Base-by-base conservation (phyloP, 2,797 vertebrate genomes). In the Scarus forsteni region DNA sequence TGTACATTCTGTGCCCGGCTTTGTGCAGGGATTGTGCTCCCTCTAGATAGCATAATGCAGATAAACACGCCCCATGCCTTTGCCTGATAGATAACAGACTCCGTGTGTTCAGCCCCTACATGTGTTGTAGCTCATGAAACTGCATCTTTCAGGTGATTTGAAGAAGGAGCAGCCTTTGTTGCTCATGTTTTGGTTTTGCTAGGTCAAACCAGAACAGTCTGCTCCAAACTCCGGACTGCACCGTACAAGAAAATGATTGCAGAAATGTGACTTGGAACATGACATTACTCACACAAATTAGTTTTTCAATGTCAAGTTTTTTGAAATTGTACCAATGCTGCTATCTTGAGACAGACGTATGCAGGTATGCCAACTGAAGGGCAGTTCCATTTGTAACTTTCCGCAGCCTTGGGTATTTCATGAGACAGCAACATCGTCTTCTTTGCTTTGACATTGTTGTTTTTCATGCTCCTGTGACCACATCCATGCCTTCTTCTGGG, bases 401-500 rank as follows among this genome's bases (percentile, higher is more conserved):
- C 0, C 64, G 46, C 19, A 61, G 16, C 34, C 1, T 62, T 44
- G 44, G 60, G 34, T 39, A 36, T 38, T 16, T 14, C 8, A 16
- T 53, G 52, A 56, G 11, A 13, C 71, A 19, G 44, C 27, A 46
- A 40, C 46, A 18, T 39, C 6, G 18, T 15, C 34, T 64, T 16
- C 48, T 35, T 52, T 44, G 44, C 57, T 79, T 38, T 49, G 56
- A 71, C 60, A 51, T 50, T 52, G n/a, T 48, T 53, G 54, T 70
- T 51, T 50, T 57, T 70, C 49, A 36, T 57, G 60, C 69, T 63
- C 58, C 56, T 19, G 39, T 40, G 56, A 42, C 73, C 39, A 68
- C 39, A 36, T 51, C 49, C 58, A 1, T 60, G 54, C 48, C 74
- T 64, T 53, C 71, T 73, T 70, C 19, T 78, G 80, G 71, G 77